phyloP scores from a whole-genome alignment of 2,888 invertebrate genomes.

The Agonopterix arenella region DNA sequence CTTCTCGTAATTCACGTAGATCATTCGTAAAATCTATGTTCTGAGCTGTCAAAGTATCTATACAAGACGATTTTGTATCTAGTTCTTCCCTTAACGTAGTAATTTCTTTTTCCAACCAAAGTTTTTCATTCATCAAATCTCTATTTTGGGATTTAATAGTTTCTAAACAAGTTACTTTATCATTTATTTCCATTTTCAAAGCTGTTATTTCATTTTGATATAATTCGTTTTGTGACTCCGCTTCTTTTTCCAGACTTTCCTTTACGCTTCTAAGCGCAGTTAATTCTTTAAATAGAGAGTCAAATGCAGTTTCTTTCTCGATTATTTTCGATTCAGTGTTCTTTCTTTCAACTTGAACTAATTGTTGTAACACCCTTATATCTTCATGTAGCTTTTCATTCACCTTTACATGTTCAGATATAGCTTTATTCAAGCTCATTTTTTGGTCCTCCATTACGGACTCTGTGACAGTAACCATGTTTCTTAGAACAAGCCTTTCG shows the following conservation, averaged over 20 bases:
- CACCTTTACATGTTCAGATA: conserved; percentile 30
- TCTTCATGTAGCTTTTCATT: conserved; percentile 31
- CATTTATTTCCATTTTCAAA: conserved; percentile 16
- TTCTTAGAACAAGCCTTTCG: conserved; percentile 44
- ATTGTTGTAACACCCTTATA: conserved; percentile 21
- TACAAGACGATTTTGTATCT: conserved; percentile 13
- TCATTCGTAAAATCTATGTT: conserved; percentile 17
- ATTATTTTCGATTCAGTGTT: conserved; percentile 20
- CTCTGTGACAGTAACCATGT: conserved; percentile 53
- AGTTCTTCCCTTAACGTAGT: conserved; percentile 14
- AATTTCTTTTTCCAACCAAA: conserved; percentile 3
- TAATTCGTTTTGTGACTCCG: neutral
- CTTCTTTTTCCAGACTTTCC: conserved; percentile 5
- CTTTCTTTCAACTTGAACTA: conserved; percentile 18
- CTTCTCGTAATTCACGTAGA: conserved; percentile 24
- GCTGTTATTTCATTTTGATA: conserved; percentile 3
- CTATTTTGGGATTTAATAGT: neutral
- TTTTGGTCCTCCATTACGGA: conserved; percentile 55
- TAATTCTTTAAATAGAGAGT: conserved; percentile 8
- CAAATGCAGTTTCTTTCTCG: conserved; percentile 13
- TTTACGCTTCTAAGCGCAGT: conserved; percentile 5
- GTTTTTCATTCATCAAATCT: conserved; percentile 2
- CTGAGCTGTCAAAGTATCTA: conserved; percentile 20
- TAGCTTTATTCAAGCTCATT: conserved; percentile 28
- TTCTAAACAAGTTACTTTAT: conserved; percentile 6